Evolutionary conservation across 2,113 vertebrate species (phyloP), one percentile per base, ranked within the genome.

Genomic region (Neotragus pygmaeus): DNA sequence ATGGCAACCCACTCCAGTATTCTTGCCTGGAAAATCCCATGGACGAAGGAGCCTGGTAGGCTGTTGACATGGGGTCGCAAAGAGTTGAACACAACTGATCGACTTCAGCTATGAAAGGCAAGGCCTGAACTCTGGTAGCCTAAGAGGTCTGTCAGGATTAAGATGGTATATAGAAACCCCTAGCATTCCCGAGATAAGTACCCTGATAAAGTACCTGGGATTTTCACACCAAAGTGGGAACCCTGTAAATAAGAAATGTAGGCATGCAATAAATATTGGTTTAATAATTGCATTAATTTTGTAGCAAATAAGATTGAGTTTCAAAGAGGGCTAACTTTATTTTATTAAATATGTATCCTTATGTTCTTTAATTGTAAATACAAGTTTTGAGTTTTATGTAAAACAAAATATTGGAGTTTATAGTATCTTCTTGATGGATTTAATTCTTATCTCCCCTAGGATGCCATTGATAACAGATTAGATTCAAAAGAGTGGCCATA

Each of bases 391-490:
- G 51, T 88, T 95, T 93, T 92, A 28, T 66, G 17, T 16, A 77
- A 82, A 88, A 89, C 5, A 73, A 64, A 92, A 30, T 73, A 62
- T 17, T 90, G 19, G 39, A 89, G 70, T 88, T 88, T 60, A 84
- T n/a, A 45, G 70, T 33, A 49, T 95, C 84, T 96, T 96, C 45
- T 86, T 96, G 39, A 89, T 88, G 17, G 5, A 85, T 4, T 91
- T 88, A 21, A 36, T 3, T 96, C 86, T 94, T 97, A 97, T 97
- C 95, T 82, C 58, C 45, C 94, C 47, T 94, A 99, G 99, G 99
- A 99, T 98, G 99, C 99, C 36, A 99, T 99, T 96, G 99, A 99
- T 97, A 99, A 99, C 98, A 99, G 99, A 98, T 98, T 99, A 95
- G 99, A 99, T 97, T 98, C 99, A 60, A 99, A 96, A 98, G 99